Percentiles rank a stretch among this genome's conserved stretches.
These are phyloP conservation scores for Smithornis capensis DNA, from an alignment of 2,113 vertebrate species.

Conservation along the genomic window DNA sequence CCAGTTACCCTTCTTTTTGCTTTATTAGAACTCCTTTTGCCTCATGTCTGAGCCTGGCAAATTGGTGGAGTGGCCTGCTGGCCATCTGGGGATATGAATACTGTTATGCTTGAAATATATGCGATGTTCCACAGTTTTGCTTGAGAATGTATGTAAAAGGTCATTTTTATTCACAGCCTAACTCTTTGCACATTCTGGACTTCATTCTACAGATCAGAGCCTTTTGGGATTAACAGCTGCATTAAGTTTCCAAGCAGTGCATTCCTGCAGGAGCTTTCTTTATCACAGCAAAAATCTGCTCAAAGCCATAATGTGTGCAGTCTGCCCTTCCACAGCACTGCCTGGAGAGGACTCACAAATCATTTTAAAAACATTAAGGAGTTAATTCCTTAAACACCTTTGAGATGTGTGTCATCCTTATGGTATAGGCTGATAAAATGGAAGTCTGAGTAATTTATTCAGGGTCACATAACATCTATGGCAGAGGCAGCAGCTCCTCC, in stretches of 20 bases:
- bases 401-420: background rate
- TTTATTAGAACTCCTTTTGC: background rate
- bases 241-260: background rate
- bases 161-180: background rate
- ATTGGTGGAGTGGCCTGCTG: background rate
- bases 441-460: slow-evolving; percentile 20
- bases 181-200: background rate
- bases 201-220: background rate
- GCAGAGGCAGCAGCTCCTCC: background rate
- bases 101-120: background rate
- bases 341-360: slow-evolving; percentile 1
- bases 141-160: background rate
- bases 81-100: background rate
- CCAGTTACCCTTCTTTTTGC: background rate
- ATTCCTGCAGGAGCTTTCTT: slow-evolving; percentile 8
- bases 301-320: background rate
- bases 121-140: background rate
- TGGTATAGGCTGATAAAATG: slow-evolving; percentile 12
- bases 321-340: background rate
- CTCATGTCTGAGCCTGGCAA: background rate
- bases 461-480: background rate
- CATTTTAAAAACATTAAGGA: background rate
- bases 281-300: background rate
- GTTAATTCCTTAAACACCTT: slow-evolving; percentile 30
- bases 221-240: slow-evolving; percentile 31